Evolutionary conservation across 2,113 vertebrate species (phyloP).

Genomic region (Daboia siamensis): DNA sequence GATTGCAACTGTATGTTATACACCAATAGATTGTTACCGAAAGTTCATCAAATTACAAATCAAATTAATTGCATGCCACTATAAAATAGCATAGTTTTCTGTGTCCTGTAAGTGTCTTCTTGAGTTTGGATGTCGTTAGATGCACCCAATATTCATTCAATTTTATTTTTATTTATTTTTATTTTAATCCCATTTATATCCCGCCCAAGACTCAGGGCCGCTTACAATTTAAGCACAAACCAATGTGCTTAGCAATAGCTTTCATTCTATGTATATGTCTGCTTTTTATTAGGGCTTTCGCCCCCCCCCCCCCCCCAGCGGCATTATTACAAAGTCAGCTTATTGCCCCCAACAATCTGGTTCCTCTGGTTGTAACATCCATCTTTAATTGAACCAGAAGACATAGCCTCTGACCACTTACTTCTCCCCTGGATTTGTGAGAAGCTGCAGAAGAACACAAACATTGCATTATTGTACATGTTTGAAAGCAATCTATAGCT

Average conservation of each 20-base stretch:
- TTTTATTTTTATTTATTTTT: too few relatives aligned
- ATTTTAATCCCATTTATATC: too few relatives aligned
- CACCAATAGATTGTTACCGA: background rate
- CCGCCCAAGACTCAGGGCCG: too few relatives aligned
- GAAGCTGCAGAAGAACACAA: background rate
- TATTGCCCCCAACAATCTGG: too few relatives aligned
- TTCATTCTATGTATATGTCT: too few relatives aligned
- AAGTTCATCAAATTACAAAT: background rate
- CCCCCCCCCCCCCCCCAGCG: too few relatives aligned
- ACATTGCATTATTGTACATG: background rate
- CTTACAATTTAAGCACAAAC: too few relatives aligned
- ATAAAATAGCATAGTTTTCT: background rate
- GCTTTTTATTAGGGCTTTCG: too few relatives aligned
- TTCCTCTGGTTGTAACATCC: background rate
- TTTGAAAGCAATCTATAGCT: background rate
- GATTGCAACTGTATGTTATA: background rate
- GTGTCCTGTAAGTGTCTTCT: background rate
- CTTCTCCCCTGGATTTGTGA: background rate
- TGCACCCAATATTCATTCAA: too few relatives aligned
- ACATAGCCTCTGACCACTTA: background rate
- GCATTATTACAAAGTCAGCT: too few relatives aligned
- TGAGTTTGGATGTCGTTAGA: background rate
- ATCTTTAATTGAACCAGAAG: background rate
- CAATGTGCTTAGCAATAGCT: too few relatives aligned
- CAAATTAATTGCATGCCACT: background rate